Evolutionary conservation across 53 echinoderm and acorn worm species (phyloP), one percentile per base, ranked within the genome.

Genomic region (Crossaster papposus): DNA sequence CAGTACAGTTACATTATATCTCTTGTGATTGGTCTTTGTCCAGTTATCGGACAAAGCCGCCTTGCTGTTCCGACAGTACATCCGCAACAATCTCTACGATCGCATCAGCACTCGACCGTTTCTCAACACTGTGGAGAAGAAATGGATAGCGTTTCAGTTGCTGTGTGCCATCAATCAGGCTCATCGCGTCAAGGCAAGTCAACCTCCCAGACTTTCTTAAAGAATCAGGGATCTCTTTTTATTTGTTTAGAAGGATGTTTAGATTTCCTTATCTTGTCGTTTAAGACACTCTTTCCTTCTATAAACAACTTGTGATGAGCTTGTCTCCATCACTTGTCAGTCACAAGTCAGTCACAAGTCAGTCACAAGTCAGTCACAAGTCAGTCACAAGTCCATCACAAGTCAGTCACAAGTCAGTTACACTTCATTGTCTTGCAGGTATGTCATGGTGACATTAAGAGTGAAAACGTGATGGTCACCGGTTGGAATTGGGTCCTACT

Each of bases 91-190:
- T 77, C 95, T 98, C 10, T 98, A 98, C 73, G 99, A 98, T 58
- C 92, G 99, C 24, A 95, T 98, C 89, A 98, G 99, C 68, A 98
- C 99, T 26, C 50, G 99, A 23, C 99, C 99, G 31, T 98, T 98
- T 89, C 92, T 98, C 82, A 94, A 93, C 83, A 81, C 90, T 51
- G 93, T 98, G 32, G 99, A 98, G 89, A 98, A 98, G 83, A 98
- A 98, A 68, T 98, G 99, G 99, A 96, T 98, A 74, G 99, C 96
- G 65, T 98, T 98, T 54, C 99, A 98, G 89, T 85, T 98, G 51
- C 91, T 98, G 15, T 98, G 99, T 92, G 99, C 99, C 9, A 73
- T 98, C 51, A 98, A 98, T 58, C 99, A 98, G 79, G 96, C 99
- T 33, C 99, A 98, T 83, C 91, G 88, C 22, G 96, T 93, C 71